Base-by-base conservation (phyloP, 2,113 vertebrate genomes). In the Microtus richardsoni region DNA sequence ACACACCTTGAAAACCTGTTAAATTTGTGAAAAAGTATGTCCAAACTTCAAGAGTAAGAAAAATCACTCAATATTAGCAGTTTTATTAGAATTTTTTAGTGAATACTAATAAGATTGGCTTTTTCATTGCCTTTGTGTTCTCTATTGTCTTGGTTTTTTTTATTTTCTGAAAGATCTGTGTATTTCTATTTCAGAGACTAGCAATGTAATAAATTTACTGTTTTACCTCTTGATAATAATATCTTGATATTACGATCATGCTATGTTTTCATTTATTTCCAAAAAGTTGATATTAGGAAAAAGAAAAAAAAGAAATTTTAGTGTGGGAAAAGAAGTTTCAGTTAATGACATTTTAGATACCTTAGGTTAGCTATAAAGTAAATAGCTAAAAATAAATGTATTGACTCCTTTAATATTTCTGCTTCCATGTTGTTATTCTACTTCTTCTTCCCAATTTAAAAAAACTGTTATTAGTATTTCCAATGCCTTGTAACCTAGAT, bases 1-100 rank as follows among this genome's bases (percentile, higher is more conserved):
- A 94, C 39, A 88, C 54, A 93, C 58, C 49, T 91, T 91, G 36
- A 85, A 96, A 93, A 71, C 41, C 33, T 97, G n/a, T 75, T 89
- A 95, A 52, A 73, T 77, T 93, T 88, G 41, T 26, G 21, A 78
- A 91, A 88, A 93, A 64, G 52, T 88, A 85, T 26, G 91, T 79
- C 10, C 9, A 77, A 95, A 75, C 30, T 87, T 91, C 44, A 70
- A 86, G 70, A 70, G 79, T 86, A 16, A 79, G 39, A 82, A 95
- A 30, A 26, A 7, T 28, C 64, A 82, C 22, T 17, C 22, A 64
- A 10, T 66, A 86, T 36, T 71, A 74, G 39, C 5, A 83, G 11
- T 21, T 95, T 80, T 60, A 22, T 39, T 91, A 52, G 21, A 90
- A 39, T 88, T 30, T 58, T 19, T 91, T 71, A 19, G 13, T 58